phyloP scores from a whole-genome alignment of 2,888 invertebrate genomes.

The Polymixis lichenea region DNA sequence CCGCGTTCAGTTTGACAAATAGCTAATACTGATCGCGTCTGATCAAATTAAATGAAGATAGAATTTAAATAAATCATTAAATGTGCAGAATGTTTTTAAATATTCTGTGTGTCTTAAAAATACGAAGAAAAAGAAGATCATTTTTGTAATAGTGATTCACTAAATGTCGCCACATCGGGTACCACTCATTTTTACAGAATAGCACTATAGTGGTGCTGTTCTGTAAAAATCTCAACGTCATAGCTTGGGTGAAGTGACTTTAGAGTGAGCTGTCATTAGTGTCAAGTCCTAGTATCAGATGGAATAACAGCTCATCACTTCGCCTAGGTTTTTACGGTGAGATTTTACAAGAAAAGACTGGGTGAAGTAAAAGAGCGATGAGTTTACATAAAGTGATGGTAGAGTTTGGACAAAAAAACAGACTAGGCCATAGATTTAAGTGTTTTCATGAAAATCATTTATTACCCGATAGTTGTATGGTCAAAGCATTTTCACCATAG shows the following conservation, averaged over 20 bases:
- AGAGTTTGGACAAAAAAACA: not conserved
- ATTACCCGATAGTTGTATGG: not conserved
- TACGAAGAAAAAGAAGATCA: too few species aligned
- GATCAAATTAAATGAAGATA: constrained; percentile 2
- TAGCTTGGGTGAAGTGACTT: too few species aligned
- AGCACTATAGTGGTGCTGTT: too few species aligned
- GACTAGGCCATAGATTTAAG: too few species aligned
- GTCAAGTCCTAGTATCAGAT: too few species aligned
- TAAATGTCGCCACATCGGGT: not conserved
- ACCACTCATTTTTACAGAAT: not conserved
- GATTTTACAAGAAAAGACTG: too few species aligned
- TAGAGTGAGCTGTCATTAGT: too few species aligned
- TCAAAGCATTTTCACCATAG: not conserved
- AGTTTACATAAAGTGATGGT: not conserved
- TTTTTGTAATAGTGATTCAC: not conserved
- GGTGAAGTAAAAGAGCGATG: not conserved
- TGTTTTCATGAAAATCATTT: not conserved
- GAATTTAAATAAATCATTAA: not conserved
- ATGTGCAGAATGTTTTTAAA: not conserved
- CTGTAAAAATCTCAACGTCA: too few species aligned
- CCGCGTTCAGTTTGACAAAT: constrained; percentile 10
- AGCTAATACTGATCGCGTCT: constrained; percentile 4
- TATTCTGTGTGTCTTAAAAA: not conserved
- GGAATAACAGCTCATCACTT: too few species aligned
- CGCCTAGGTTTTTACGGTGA: too few species aligned